Evolutionary conservation across 2,888 invertebrate genomes (phyloP).

Genomic region (Microctonus hyperodae): DNA sequence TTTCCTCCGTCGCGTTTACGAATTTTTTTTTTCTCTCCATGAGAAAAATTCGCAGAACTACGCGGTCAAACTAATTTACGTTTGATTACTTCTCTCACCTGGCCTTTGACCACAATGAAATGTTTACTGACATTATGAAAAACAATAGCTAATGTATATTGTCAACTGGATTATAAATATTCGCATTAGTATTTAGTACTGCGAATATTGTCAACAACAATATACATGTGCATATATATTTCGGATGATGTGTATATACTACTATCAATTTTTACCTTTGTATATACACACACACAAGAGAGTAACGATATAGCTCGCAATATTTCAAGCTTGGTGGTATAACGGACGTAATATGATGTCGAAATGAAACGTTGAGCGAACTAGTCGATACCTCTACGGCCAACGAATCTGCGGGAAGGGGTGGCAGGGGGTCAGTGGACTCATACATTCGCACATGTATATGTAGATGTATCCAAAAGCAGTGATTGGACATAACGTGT

Average conservation of each 20-base stretch:
- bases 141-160: conserved; percentile 10
- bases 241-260: conserved; percentile 19
- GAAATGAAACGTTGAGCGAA: conserved; percentile 35
- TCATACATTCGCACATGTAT: conserved; percentile 5
- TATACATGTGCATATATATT: no score
- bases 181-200: conserved; percentile 24
- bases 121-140: not conserved
- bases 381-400: conserved; percentile 35
- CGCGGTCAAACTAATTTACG: conserved; percentile 2
- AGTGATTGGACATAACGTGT: conserved; percentile 23
- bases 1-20: conserved; percentile 9
- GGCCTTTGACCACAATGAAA: not conserved
- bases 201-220: conserved; percentile 27
- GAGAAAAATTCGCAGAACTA: conserved; percentile 23
- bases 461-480: no score
- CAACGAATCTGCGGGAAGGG: conserved; percentile 30
- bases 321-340: conserved; percentile 34
- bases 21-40: conserved; percentile 2
- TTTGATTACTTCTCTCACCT: not conserved
- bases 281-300: conserved; percentile 12
- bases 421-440: conserved; percentile 21
- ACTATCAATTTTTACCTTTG: not conserved
- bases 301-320: conserved; percentile 33
- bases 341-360: conserved; percentile 36
- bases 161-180: conserved; percentile 29